Evolutionary conservation across 1,140 invertebrate genomes (phyloP).

Genomic region (Chironomus striatipennis): DNA sequence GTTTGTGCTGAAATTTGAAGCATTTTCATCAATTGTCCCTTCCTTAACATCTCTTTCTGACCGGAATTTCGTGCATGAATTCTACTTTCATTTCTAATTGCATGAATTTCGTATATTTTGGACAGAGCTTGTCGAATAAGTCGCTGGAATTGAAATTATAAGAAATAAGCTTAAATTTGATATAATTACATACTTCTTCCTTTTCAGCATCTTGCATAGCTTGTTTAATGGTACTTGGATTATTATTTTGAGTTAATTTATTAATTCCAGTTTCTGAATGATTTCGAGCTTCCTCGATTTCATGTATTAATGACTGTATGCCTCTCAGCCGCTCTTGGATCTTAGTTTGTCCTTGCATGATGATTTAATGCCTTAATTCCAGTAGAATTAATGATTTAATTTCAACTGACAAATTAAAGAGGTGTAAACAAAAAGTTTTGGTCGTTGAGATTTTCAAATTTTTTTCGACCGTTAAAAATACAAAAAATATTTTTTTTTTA

Average conservation of each 20-base stretch:
- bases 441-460: no score
- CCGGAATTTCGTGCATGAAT: constrained; percentile 71
- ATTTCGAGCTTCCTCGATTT: constrained; percentile 69
- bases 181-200: constrained; percentile 46
- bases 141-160: constrained; percentile 39
- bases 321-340: constrained; percentile 67
- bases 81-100: constrained; percentile 77
- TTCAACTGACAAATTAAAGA: no score
- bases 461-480: not conserved
- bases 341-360: not conserved
- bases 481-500: not conserved
- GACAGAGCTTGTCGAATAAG: constrained; percentile 69
- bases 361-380: constrained; percentile 33
- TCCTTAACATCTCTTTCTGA: constrained; percentile 83
- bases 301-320: constrained; percentile 63
- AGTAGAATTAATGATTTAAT: no score
- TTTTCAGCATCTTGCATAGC: constrained; percentile 72
- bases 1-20: constrained; percentile 83
- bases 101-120: constrained; percentile 84
- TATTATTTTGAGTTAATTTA: constrained; percentile 68
- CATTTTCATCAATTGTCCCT: constrained; percentile 93
- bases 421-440: no score
- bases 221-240: constrained; percentile 57
- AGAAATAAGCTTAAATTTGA: not conserved
- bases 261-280: constrained; percentile 70